A percentile compares a stretch with the other conserved stretches of the same genome.
phyloP scores from a whole-genome alignment of 2,113 vertebrate species.

The Tachysurus fulvidraco region DNA sequence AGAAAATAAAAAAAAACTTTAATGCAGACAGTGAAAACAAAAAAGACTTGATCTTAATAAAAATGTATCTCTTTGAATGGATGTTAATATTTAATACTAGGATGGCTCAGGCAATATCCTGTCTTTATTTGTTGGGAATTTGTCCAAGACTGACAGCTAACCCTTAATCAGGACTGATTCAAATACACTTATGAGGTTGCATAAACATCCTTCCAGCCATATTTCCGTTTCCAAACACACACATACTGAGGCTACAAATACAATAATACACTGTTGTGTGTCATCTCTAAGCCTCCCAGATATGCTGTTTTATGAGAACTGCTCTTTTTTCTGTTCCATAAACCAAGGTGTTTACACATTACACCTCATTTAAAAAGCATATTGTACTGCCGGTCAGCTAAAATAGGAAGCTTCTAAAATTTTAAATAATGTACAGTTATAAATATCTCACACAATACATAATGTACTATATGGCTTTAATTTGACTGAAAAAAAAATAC shows the following conservation, averaged over 20 bases:
- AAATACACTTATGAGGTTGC: neutral
- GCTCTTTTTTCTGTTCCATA: neutral
- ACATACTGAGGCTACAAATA: neutral
- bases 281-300: neutral
- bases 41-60: neutral
- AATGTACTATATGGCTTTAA: neutral
- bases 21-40: neutral
- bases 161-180: neutral
- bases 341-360: conserved; percentile 24
- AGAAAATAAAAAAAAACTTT: neutral
- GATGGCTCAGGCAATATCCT: neutral
- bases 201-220: neutral
- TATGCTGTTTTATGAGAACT: neutral
- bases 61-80: neutral
- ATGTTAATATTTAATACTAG: neutral
- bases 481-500: neutral
- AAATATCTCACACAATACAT: neutral
- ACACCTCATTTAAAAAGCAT: conserved; percentile 23
- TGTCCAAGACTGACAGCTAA: neutral
- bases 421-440: neutral
- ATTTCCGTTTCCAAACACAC: neutral
- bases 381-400: neutral
- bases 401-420: neutral
- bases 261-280: neutral
- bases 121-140: neutral